Conservation (phyloP, 2,888 invertebrate species). For the Meiosimyza platycephala region DNA sequence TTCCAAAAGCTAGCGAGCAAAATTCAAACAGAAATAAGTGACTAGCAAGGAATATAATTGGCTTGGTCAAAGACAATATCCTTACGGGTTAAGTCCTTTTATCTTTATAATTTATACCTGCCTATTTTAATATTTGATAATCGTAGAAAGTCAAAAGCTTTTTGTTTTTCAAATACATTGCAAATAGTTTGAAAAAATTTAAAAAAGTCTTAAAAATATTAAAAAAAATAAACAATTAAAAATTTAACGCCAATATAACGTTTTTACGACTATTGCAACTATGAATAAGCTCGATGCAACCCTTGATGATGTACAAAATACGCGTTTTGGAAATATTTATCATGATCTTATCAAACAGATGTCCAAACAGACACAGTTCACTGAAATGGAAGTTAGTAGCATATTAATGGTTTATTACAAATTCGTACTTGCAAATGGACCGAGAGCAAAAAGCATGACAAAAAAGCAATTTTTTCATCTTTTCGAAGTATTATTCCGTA, state of each 20-base stretch:
- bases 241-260: not conserved
- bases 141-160: constrained; percentile 7
- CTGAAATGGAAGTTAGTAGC: constrained; percentile 72
- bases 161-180: not conserved
- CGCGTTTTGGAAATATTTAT: constrained; percentile 74
- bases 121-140: no score
- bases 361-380: constrained; percentile 72
- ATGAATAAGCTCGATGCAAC: constrained; percentile 70
- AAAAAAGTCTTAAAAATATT: no score
- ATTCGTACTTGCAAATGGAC: constrained; percentile 67
- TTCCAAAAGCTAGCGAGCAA: no score
- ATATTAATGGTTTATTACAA: constrained; percentile 69
- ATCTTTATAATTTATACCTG: no score
- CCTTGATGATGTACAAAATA: constrained; percentile 76
- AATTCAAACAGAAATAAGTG: no score
- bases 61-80: no score
- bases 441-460: constrained; percentile 64
- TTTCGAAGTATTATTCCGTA: constrained; percentile 74
- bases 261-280: constrained; percentile 21
- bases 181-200: no score
- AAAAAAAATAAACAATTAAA: no score
- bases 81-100: no score
- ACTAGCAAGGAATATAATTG: no score
- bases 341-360: constrained; percentile 70
- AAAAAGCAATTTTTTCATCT: constrained; percentile 73